These are phyloP conservation scores for Geopemphigus sp. DNA, from an alignment of 1,140 invertebrate genomes.

Conservation along the genomic window DNA sequence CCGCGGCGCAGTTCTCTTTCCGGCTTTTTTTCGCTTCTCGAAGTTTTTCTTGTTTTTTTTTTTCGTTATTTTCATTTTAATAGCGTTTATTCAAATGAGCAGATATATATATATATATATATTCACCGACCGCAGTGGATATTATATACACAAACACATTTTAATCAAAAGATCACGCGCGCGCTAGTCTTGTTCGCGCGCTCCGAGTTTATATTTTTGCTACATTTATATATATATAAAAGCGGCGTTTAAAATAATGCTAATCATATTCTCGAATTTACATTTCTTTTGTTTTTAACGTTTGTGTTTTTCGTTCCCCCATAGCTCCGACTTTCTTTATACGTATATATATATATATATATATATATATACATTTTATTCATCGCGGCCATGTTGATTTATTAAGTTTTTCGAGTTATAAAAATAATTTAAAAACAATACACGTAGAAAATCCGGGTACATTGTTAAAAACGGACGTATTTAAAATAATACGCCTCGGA, in stretches of 20 bases:
- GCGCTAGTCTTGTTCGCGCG: constrained; percentile 24
- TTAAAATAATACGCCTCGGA: neutral
- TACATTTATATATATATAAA: neutral
- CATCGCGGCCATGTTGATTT: neutral
- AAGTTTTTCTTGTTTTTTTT: constrained; percentile 23
- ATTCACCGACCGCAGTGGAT: constrained; percentile 4
- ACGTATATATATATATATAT: neutral
- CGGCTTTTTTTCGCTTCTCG: neutral
- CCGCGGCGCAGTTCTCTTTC: neutral
- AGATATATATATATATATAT: too few relatives aligned
- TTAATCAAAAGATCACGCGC: constrained; percentile 49
- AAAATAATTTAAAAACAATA: constrained; percentile 32
- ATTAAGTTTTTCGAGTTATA: constrained; percentile 5
- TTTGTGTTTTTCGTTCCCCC: neutral
- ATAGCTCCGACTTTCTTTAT: neutral
- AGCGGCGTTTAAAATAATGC: constrained; percentile 41
- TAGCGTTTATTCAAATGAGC: constrained; percentile 49
- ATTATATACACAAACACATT: constrained; percentile 22
- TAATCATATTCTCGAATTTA: constrained; percentile 48
- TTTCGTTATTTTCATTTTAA: constrained; percentile 29
- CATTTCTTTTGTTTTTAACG: constrained; percentile 38
- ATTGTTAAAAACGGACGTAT: too few relatives aligned
- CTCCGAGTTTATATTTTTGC: constrained; percentile 22
- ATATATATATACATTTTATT: neutral
- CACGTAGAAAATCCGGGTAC: too few relatives aligned